A percentile compares a stretch with the other conserved stretches of the same genome.
These are phyloP conservation scores for Perca schrenkii DNA, from an alignment of 2,113 vertebrate genomes.

Conservation along the genomic window DNA sequence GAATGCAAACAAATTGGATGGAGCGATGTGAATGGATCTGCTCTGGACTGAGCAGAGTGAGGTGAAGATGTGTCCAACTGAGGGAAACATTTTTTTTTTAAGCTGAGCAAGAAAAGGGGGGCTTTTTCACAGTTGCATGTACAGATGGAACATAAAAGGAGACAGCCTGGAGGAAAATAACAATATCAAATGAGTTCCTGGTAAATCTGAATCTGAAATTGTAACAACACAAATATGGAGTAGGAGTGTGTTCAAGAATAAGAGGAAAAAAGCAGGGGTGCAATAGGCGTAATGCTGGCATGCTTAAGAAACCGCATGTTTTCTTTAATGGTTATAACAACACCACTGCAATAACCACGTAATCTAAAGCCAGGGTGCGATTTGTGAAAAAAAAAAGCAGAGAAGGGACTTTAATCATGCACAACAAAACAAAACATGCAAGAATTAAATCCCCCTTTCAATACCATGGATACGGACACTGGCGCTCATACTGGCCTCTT, in stretches of 20 bases:
- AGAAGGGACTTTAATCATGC: no score
- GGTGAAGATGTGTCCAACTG: background rate
- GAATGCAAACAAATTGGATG: background rate
- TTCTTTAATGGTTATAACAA: background rate
- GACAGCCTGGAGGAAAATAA: no score
- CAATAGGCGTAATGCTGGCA: background rate
- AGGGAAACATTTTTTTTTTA: background rate
- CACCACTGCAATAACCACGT: background rate
- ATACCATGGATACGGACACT: conserved; percentile 8
- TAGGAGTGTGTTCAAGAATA: background rate
- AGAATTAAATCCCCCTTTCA: no score
- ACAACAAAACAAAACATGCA: no score
- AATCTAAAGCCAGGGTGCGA: background rate
- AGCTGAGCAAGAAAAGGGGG: background rate
- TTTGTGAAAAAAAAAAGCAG: no score
- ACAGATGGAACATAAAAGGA: background rate
- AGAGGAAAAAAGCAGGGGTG: background rate
- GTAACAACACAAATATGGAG: background rate
- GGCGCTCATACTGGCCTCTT: conserved; percentile 18
- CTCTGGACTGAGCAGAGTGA: background rate
- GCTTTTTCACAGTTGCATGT: background rate
- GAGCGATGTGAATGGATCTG: background rate
- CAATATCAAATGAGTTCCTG: background rate
- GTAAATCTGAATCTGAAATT: background rate
- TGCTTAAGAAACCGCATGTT: no score